These are phyloP conservation scores for Plumapathes pennacea DNA, from an alignment of 92 coral and sea anemone genomes.

Conservation along the genomic window DNA sequence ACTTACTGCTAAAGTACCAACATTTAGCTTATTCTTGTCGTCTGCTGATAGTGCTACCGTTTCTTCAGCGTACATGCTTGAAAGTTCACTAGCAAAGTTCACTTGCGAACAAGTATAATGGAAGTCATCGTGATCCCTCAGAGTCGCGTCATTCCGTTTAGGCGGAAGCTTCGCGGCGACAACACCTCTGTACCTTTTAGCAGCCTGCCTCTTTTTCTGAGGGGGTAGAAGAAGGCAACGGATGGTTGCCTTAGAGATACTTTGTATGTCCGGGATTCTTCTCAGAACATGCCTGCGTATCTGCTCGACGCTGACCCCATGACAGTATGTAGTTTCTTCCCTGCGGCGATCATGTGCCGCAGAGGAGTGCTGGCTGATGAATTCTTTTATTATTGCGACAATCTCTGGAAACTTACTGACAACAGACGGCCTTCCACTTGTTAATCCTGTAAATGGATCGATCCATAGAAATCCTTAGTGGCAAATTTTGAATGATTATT, in stretches of 20 bases:
- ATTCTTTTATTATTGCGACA: neutral
- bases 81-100: conserved; percentile 10
- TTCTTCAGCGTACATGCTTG: conserved; percentile 8
- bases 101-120: conserved; percentile 24
- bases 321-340: too few species aligned
- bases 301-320: too few species aligned
- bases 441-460: neutral
- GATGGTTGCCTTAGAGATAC: conserved; percentile 5
- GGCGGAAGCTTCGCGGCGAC: conserved; percentile 17
- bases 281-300: neutral
- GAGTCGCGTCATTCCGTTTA: conserved; percentile 13
- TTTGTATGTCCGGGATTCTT: neutral
- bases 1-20: conserved; percentile 29
- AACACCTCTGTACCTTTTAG: conserved; percentile 13
- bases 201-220: too few species aligned
- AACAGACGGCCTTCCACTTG: neutral
- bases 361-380: neutral
- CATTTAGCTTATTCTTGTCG: conserved; percentile 17
- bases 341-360: too few species aligned
- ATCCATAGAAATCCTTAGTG: too few species aligned
- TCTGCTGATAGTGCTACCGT: conserved; percentile 8
- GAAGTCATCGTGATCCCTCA: neutral
- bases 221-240: conserved; percentile 14
- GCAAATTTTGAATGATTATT: too few species aligned
- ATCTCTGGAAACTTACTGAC: neutral